Percentiles rank a stretch among this genome's conserved stretches.
Evolutionary conservation across 2,113 vertebrate genomes (phyloP).

Genomic region (Poicephalus gulielmi): DNA sequence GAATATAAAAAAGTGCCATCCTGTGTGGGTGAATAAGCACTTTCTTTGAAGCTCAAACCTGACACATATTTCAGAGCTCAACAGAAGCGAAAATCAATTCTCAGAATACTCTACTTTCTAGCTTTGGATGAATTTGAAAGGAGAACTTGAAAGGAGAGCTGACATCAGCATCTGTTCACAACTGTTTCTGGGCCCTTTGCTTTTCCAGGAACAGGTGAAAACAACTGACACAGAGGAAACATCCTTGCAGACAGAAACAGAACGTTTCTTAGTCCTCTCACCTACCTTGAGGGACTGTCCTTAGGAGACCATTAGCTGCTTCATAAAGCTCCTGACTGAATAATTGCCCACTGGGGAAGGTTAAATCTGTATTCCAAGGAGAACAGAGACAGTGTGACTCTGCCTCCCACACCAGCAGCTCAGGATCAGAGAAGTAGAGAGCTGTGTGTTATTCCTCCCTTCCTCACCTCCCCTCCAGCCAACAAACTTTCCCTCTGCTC

Average conservation of each 20-base stretch:
- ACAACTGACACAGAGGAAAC: background rate
- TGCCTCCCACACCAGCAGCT: background rate
- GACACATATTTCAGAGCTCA: slow-evolving; percentile 13
- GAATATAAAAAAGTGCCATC: background rate
- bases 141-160: slow-evolving; percentile 2
- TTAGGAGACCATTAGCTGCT: background rate
- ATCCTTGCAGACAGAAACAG: background rate
- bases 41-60: background rate
- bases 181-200: background rate
- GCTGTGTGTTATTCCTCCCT: background rate
- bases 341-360: background rate
- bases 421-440: background rate
- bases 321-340: background rate
- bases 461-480: background rate
- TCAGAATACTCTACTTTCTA: slow-evolving; percentile 1
- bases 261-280: background rate
- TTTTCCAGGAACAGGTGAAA: background rate
- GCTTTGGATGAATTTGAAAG: slow-evolving; percentile 9
- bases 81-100: slow-evolving; percentile 28
- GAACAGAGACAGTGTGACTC: background rate
- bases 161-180: background rate
- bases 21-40: background rate
- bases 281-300: rapidly evolving
- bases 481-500: background rate
- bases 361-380: background rate